Conservation (phyloP, 2,888 invertebrate species). For the Agonopterix arenella region DNA sequence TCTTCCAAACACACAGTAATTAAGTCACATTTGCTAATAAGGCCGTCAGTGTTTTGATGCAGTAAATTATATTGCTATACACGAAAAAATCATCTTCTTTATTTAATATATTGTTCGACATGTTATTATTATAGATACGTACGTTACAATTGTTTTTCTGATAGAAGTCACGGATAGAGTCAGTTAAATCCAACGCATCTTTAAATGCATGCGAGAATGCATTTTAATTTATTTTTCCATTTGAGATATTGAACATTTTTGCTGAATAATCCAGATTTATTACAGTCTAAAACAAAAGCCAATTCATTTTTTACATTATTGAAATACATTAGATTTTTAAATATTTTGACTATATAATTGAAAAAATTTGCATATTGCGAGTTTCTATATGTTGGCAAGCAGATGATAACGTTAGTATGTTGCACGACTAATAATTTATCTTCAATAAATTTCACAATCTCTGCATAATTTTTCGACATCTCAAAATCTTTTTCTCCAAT, state of each 20-base stretch:
- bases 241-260: not conserved
- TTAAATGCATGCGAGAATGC: not conserved
- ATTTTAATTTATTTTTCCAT: not conserved
- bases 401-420: not conserved
- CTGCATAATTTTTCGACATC: not conserved
- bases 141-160: not conserved
- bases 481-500: not conserved
- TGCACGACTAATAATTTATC: not conserved
- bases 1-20: not conserved
- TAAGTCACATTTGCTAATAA: not conserved
- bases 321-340: not conserved
- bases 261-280: slow-evolving; percentile 1
- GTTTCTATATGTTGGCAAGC: not conserved
- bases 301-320: not conserved
- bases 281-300: slow-evolving; percentile 1
- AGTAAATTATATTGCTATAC: not conserved
- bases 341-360: slow-evolving; percentile 1
- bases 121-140: not conserved
- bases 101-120: not conserved
- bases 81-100: not conserved
- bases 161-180: not conserved
- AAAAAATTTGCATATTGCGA: slow-evolving; percentile 1
- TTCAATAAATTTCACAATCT: not conserved
- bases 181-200: not conserved
- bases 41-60: not conserved